Percentiles rank a stretch among this genome's conserved stretches.
phyloP scores from a whole-genome alignment of 2,888 invertebrate species.

The Melipona bicolor region DNA sequence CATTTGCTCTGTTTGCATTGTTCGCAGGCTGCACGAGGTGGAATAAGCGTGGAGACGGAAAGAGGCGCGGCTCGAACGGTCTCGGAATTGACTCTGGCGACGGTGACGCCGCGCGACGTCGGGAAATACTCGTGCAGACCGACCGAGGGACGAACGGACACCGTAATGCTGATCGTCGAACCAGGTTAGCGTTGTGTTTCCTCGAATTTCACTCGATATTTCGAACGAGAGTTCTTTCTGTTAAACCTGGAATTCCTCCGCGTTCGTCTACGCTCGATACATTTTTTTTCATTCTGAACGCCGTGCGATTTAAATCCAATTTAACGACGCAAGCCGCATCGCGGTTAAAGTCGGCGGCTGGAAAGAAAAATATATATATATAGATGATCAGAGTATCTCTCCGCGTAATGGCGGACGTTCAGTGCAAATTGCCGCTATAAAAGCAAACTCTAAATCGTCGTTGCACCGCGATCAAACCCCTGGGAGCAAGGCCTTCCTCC shows the following conservation, averaged over 20 bases:
- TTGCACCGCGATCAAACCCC: conserved; percentile 33
- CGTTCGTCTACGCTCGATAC: background rate
- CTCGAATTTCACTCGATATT: background rate
- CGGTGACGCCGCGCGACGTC: conserved; percentile 85
- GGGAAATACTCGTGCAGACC: conserved; percentile 89
- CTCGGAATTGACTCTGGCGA: conserved; percentile 87
- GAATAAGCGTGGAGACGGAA: conserved; percentile 88
- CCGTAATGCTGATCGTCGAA: conserved; percentile 87
- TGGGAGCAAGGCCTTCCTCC: conserved; percentile 11
- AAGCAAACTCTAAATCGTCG: conserved; percentile 31
- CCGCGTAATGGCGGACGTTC: conserved; percentile 23
- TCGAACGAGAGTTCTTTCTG: background rate
- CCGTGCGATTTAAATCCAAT: background rate
- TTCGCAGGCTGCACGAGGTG: conserved; percentile 85
- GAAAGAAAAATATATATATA: background rate
- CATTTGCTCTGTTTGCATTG: conserved; percentile 28
- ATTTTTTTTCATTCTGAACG: background rate
- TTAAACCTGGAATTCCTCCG: background rate
- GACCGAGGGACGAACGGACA: conserved; percentile 86
- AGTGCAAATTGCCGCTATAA: conserved; percentile 30
- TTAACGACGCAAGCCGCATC: background rate
- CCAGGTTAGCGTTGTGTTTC: conserved; percentile 77
- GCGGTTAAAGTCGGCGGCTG: background rate
- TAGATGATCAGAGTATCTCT: conserved; percentile 17
- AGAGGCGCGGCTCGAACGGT: conserved; percentile 86